Conservation (phyloP, 2,797 vertebrate species). For the Neomorphus geoffroyi region DNA sequence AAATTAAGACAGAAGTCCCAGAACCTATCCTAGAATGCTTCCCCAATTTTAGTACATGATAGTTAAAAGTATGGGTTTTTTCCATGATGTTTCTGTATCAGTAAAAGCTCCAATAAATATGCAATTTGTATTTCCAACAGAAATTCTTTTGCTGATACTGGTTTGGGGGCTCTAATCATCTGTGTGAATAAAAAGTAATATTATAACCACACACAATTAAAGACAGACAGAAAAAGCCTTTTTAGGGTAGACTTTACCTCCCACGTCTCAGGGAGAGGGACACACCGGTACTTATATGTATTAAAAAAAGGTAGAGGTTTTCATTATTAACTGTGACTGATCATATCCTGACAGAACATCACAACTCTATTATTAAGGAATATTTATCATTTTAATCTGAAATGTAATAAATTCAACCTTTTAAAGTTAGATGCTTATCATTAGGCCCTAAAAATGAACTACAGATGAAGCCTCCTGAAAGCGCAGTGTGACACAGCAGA, state of each 20-base stretch:
- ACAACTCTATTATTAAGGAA: not conserved
- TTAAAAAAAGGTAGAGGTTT: not conserved
- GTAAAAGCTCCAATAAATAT: not conserved
- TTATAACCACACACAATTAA: not conserved
- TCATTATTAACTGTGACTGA: not conserved
- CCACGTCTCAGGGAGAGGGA: not conserved
- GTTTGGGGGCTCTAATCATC: not conserved
- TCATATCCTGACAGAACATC: not conserved
- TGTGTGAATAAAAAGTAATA: not conserved
- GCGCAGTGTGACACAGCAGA: too few species aligned
- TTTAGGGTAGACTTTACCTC: not conserved
- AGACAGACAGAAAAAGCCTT: not conserved
- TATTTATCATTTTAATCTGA: too few species aligned
- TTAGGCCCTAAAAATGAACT: too few species aligned
- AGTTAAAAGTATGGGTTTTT: not conserved
- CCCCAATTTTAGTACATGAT: not conserved
- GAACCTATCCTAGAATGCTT: not conserved
- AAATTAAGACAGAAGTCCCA: not conserved
- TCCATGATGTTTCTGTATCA: not conserved
- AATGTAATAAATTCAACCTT: too few species aligned
- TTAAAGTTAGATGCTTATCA: too few species aligned
- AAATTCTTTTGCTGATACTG: not conserved
- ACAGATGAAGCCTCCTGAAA: too few species aligned
- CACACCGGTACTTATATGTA: not conserved
- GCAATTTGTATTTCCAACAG: not conserved